These are phyloP conservation scores for Ictalurus punctatus DNA, from an alignment of 2,113 vertebrate species.

Conservation along the genomic window DNA sequence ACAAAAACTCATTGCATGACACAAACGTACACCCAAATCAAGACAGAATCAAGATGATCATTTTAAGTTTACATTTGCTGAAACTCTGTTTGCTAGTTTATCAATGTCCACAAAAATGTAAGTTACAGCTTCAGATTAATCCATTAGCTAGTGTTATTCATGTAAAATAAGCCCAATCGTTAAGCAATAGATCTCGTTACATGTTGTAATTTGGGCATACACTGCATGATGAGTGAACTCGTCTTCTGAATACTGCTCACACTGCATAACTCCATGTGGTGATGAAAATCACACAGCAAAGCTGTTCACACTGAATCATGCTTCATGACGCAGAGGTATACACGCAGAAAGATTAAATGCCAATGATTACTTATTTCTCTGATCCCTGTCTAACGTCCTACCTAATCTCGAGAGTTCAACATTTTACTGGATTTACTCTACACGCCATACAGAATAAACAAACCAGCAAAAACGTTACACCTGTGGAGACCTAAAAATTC, in stretches of 20 bases:
- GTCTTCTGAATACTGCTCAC: background rate
- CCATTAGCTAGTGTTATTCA: background rate
- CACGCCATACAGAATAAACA: background rate
- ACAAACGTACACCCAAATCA: background rate
- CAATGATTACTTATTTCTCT: background rate
- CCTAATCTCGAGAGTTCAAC: background rate
- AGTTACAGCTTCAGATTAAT: background rate
- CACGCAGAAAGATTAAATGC: background rate
- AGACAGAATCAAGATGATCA: background rate
- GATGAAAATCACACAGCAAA: background rate
- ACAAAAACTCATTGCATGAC: background rate
- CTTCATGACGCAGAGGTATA: background rate
- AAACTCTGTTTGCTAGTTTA: background rate
- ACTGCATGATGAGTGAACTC: background rate
- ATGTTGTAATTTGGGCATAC: background rate
- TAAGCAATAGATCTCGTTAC: background rate
- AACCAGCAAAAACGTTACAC: background rate
- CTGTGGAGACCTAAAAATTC: background rate
- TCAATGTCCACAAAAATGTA: background rate
- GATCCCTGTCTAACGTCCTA: background rate
- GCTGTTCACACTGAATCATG: background rate
- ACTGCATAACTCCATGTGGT: background rate
- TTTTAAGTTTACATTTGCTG: background rate
- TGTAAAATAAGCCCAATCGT: background rate
- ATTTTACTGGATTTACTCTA: background rate